Evolutionary conservation across 2,113 vertebrate species (phyloP), one percentile per base, ranked within the genome.

Genomic region (Miniopterus natalensis): DNA sequence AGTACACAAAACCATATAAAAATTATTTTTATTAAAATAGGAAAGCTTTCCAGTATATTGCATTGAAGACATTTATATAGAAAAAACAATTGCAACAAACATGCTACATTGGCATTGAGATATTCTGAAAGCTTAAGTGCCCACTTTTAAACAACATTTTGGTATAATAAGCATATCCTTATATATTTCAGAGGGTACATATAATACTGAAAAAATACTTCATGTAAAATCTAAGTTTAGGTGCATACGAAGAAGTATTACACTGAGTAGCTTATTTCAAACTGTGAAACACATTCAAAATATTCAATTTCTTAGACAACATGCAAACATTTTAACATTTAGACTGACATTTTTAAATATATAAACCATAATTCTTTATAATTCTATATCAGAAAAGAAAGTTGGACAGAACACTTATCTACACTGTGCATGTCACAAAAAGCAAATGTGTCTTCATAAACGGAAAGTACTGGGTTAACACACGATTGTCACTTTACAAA

Each of bases 141-240:
- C 97, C 98, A 97, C 92, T 92, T 97, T 97, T 85, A 81, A 98
- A 97, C 94, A 98, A 98, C 94, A 95, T 98, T 98, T 99, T 98
- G 97, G 98, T 98, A 99, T 98, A 98, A 94, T 94, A 98, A 98
- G 96, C 97, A 98, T 98, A 98, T 96, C 95, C 97, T 90, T 98
- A 97, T 97, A 97, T 97, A 98, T 97, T 98, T 98, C 98, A 98
- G 97, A 98, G 98, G 96, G 98, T 98, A 98, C 97, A 98, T 93
- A 96, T 99, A 99, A 99, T 99, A 99, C 99, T 99, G 99, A 98
- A 98, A 98, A 98, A 98, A 98, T 98, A 99, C 98, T 98, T 99
- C 98, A 99, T 98, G 97, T 98, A 98, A 97, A 97, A 98, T 98
- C 97, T 98, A 99, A 97, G 89, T 93, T 97, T 96, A 98, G 97